Conservation (phyloP, 1,140 invertebrate genomes). For the Drosophila busckii region DNA sequence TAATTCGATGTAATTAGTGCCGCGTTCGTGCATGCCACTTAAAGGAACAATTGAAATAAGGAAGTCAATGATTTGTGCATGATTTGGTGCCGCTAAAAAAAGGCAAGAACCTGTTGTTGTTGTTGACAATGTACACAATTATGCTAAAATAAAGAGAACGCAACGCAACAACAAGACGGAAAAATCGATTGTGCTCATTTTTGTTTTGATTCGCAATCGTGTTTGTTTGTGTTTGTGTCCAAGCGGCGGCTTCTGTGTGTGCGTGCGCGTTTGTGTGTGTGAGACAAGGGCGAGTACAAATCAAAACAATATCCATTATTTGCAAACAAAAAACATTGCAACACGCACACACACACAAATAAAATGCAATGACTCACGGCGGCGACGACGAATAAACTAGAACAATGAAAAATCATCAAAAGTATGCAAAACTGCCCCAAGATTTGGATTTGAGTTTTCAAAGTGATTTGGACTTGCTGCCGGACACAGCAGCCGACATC, state of each 20-base stretch:
- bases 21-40: no score
- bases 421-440: conserved; percentile 75
- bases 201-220: conserved; percentile 57
- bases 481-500: conserved; percentile 65
- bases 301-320: conserved; percentile 20
- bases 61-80: conserved; percentile 25
- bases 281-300: conserved; percentile 19
- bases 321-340: no score
- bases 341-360: no score
- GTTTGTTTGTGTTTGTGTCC: conserved; percentile 11
- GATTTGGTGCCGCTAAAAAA: conserved; percentile 26
- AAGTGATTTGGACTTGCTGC: conserved; percentile 66
- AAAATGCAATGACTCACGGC: conserved; percentile 35
- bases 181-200: conserved; percentile 75
- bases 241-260: conserved; percentile 1
- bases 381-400: conserved; percentile 32
- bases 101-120: conserved; percentile 54
- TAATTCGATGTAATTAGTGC: no score
- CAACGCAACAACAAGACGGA: conserved; percentile 38
- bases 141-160: conserved; percentile 24
- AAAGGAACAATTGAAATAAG: conserved; percentile 18
- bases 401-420: conserved; percentile 78
- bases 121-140: conserved; percentile 29
- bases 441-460: conserved; percentile 77
- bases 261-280: neutral